phyloP scores from a whole-genome alignment of 2,113 vertebrate species.

The Chamaea fasciata region DNA sequence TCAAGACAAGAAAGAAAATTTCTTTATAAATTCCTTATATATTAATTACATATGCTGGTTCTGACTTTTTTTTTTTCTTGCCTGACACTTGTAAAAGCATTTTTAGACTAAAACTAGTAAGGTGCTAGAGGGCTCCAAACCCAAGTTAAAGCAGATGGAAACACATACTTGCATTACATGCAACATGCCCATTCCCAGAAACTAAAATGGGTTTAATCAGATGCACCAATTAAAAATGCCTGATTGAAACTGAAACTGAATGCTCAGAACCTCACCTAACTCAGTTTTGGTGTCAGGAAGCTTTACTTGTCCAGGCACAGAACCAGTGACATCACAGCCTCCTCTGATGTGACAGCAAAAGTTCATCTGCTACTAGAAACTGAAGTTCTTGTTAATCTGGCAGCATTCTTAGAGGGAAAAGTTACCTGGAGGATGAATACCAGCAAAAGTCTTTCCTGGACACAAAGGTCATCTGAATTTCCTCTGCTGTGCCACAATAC shows the following conservation, averaged over 20 bases:
- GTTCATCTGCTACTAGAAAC: not conserved
- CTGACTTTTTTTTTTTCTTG: no score
- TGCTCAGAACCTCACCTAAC: not conserved
- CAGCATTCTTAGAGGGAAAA: not conserved
- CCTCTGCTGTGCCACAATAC: not conserved
- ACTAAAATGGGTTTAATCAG: not conserved
- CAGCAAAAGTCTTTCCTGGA: not conserved
- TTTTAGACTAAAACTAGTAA: not conserved
- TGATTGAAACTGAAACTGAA: not conserved
- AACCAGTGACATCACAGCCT: not conserved
- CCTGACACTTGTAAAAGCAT: not conserved
- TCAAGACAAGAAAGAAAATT: not conserved
- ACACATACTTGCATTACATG: fast-evolving
- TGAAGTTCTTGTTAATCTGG: not conserved
- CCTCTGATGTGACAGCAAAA: not conserved
- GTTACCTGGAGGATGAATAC: not conserved
- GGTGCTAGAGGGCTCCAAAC: not conserved
- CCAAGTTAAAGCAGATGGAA: not conserved
- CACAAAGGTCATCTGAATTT: not conserved
- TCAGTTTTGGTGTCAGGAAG: not conserved
- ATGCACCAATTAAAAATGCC: not conserved
- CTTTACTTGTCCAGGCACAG: not conserved
- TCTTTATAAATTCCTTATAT: not conserved
- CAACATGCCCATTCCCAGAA: not conserved
- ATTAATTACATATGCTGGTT: not conserved